Base-by-base conservation (phyloP, 2,797 vertebrate genomes). In the Sternarchorhynchus goeldii region DNA sequence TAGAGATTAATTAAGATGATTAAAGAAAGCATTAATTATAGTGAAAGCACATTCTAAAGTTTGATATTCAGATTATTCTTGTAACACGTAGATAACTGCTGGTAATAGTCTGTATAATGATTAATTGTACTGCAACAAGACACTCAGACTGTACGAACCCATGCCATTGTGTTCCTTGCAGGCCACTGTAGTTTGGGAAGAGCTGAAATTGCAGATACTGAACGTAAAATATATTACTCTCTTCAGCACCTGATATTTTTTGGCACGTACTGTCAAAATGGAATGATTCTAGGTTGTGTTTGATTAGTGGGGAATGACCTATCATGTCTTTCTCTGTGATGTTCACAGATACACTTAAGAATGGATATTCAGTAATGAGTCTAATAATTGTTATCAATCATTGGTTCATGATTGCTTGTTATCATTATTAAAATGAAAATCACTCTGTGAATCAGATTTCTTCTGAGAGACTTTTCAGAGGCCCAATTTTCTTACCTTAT, bases 151-250 rank as follows among this genome's bases (percentile, higher is more conserved):
- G 14, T 50, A 56, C 50, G 74, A 56, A 3, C 3, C 16, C 34
- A 45, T 60, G 64, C 55, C 59, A n/a, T 73, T 73, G 45, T 73
- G 31, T 79, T 57, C 88, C 86, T 85, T 88, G 74, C 83, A 89
- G 86, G 87, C 88, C 70, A 86, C 86, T 78, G 77, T 91, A 86
- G 78, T 82, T 81, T 85, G 82, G 86, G 82, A 84, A 84, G 85
- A 90, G 41, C 71, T 29, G 50, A 88, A 86, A 88, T 31, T 41
- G 50, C 82, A 81, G 85, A 89, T 82, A 88, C 66, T 73, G 20
- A 75, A 78, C 82, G 84, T 36, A 56, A 31, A 25, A 2, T 60
- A 68, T 68, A 29, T 17, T 69, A 4, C 39, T 82, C 63, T 75
- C 16, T 50, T 45, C 34, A 39, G 31, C 50, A 36, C 17, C 50